Base-by-base conservation (phyloP, 2,113 vertebrate genomes). In the Cyrtonyx montezumae region DNA sequence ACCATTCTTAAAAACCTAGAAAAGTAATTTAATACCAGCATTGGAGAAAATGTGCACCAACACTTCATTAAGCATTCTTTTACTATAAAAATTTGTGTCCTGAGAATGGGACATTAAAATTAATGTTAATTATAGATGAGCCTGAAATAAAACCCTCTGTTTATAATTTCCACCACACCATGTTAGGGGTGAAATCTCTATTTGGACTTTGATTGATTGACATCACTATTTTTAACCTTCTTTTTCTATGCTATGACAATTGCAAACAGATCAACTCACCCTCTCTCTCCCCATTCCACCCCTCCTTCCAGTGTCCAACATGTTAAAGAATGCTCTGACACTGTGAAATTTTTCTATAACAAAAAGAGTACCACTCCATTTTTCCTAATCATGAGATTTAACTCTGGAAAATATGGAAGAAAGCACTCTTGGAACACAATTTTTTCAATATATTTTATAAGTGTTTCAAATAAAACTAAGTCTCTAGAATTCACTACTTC, bases 21-120 rank as follows among this genome's bases (percentile, higher is more conserved):
- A 91, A 86, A 73, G 75, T 45, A 74, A 88, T 88, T 90, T 95
- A 88, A 81, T 88, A 95, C 91, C 55, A 66, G 2, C 20, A 66
- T 56, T 73, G 49, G 46, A 42, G 40, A 92, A 90, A 42, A 68
- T 37, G 0, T 83, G 21, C 32, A 81, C 22, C 69, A 88, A 56
- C 13, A 21, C 87, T 92, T 84, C 13, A 82, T 77, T 92, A 93
- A 80, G 26, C 12, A 81, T 42, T 88, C 42, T 88, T 92, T 93
- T 89, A 79, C 30, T 79, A 46, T 23, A 37, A 11, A 88, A 53
- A 37, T 53, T 34, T 48, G 21, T 37, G 58, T 68, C 84, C 61
- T 69, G 28, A 67, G 45, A 84, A 51, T 37, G 34, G 28, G 28
- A 3, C 58, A 45, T 63, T 87, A 51, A 71, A 42, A 77, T 76